These are phyloP conservation scores for Solenodon paradoxus DNA, from an alignment of 2,113 vertebrate genomes.

Conservation along the genomic window DNA sequence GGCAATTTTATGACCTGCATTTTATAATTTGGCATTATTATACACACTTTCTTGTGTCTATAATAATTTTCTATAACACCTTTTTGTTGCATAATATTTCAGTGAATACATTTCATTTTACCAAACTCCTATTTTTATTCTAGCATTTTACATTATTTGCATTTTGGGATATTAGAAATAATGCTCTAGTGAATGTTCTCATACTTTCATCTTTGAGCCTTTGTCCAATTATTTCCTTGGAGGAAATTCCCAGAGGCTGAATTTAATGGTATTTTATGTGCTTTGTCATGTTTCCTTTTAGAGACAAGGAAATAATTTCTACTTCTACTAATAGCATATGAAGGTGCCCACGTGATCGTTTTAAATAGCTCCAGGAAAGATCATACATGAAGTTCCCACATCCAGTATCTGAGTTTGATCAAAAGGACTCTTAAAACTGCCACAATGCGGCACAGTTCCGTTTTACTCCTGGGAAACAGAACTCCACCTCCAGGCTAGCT, in stretches of 20 bases:
- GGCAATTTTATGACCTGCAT: not conserved
- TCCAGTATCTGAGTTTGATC: not conserved
- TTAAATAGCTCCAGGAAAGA: not conserved
- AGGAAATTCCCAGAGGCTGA: constrained; percentile 19
- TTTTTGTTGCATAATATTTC: constrained; percentile 52
- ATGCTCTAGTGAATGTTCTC: not conserved
- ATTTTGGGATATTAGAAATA: constrained; percentile 1
- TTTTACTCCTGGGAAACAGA: not conserved
- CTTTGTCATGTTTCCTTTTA: not conserved
- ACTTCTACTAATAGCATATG: not conserved
- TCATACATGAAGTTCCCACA: not conserved
- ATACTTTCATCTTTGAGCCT: not conserved
- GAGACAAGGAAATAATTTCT: not conserved
- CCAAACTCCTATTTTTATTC: constrained; percentile 3
- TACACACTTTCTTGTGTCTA: not conserved
- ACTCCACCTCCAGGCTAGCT: not conserved
- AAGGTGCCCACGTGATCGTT: not conserved
- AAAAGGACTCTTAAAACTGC: too few relatives aligned
- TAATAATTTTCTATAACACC: not conserved
- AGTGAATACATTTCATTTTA: constrained; percentile 6
- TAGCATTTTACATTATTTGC: constrained; percentile 17
- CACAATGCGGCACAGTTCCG: not conserved
- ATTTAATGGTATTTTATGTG: not conserved
- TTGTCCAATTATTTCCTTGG: not conserved
- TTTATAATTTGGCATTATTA: not conserved